Conservation (phyloP, 2,888 invertebrate species). For the Elegia similella region DNA sequence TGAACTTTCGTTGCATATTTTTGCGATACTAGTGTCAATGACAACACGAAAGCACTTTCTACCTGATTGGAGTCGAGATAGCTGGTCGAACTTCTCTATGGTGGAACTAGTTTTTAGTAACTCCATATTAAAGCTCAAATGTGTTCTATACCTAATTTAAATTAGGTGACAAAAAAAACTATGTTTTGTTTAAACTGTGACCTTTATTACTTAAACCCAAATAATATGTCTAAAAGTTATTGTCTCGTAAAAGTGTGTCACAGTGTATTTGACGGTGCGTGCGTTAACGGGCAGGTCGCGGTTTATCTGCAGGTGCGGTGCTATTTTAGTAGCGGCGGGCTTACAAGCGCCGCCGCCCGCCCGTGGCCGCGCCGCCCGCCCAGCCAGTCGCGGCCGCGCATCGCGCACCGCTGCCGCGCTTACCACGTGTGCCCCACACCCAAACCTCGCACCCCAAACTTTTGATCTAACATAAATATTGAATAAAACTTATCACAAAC, state of each 20-base stretch:
- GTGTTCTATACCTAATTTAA: too few relatives aligned
- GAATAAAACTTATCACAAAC: slow-evolving; percentile 20
- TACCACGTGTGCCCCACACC: slow-evolving; percentile 19
- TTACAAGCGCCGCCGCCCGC: slow-evolving; percentile 45
- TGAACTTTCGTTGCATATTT: too few relatives aligned
- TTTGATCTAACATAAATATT: slow-evolving; percentile 14
- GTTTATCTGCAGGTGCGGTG: slow-evolving; percentile 68
- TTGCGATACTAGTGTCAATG: too few relatives aligned
- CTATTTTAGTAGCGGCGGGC: slow-evolving; percentile 66
- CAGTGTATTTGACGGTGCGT: slow-evolving; percentile 59
- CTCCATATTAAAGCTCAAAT: too few relatives aligned
- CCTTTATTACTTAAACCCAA: background rate
- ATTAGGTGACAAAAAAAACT: background rate
- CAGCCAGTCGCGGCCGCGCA: slow-evolving; percentile 50
- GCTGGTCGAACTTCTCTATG: too few relatives aligned
- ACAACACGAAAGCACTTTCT: too few relatives aligned
- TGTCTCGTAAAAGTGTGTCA: slow-evolving; percentile 42
- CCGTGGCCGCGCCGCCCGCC: slow-evolving; percentile 65
- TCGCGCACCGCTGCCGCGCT: slow-evolving; percentile 41
- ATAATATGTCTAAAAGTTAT: background rate
- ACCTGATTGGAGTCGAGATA: too few relatives aligned
- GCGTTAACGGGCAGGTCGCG: slow-evolving; percentile 61
- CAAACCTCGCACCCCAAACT: slow-evolving; percentile 11
- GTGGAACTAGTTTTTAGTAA: too few relatives aligned
- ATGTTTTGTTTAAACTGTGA: background rate